Conservation (phyloP, 2,113 vertebrate genomes). For the Xerus inauris region DNA sequence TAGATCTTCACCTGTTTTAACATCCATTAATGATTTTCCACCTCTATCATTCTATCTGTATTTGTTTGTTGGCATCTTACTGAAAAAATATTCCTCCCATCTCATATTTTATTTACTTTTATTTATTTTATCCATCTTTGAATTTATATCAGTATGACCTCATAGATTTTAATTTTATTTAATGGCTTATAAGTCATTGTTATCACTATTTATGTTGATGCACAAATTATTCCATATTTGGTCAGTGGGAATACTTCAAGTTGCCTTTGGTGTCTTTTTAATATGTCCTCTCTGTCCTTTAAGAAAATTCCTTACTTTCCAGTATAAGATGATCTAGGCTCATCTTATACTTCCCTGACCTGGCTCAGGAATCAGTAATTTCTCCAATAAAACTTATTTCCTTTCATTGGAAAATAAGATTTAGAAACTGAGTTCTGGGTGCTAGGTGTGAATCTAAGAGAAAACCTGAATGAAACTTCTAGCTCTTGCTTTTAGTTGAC, state of each 20-base stretch:
- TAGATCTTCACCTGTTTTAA: slow-evolving; percentile 20
- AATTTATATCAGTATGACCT: neutral
- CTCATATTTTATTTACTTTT: neutral
- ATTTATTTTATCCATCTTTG: neutral
- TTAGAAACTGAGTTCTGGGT: slow-evolving; percentile 6
- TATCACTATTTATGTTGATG: slow-evolving; percentile 1
- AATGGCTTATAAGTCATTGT: neutral
- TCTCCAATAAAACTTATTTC: neutral
- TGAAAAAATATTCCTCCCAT: slow-evolving; percentile 1
- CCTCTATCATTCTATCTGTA: neutral
- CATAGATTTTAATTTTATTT: slow-evolving; percentile 46
- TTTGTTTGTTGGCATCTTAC: neutral
- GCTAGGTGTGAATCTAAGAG: neutral
- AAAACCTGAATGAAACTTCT: neutral
- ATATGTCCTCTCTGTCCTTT: neutral
- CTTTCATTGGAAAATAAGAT: neutral
- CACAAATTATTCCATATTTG: neutral
- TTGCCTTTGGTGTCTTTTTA: neutral
- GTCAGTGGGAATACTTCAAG: neutral
- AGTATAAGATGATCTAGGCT: neutral
- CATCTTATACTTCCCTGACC: neutral
- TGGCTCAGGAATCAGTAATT: neutral
- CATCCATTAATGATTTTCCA: slow-evolving; percentile 7
- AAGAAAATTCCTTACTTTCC: slow-evolving; percentile 32
- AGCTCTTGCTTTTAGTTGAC: neutral